Percentiles rank a stretch among this genome's conserved stretches.
Evolutionary conservation across 2,113 vertebrate species (phyloP).

Genomic region (Trinectes maculatus): DNA sequence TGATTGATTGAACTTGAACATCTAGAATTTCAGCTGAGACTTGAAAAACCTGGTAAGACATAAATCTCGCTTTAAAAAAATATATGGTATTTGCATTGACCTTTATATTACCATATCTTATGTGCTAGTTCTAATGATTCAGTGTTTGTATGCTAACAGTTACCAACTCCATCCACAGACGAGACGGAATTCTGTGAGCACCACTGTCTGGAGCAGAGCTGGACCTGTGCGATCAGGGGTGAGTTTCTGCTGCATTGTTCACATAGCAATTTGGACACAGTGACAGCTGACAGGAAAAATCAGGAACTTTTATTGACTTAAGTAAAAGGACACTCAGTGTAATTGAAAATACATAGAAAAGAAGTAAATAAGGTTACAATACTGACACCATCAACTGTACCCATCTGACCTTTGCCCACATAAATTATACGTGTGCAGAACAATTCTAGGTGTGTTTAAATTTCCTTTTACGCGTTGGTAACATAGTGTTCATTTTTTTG

Average conservation of each 20-base stretch:
- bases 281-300: conserved; percentile 39
- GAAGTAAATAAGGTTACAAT: conserved; percentile 60
- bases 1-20: too few relatives aligned
- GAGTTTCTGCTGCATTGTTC: not conserved
- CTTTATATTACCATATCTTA: too few relatives aligned
- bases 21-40: too few relatives aligned
- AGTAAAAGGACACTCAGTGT: conserved; percentile 63
- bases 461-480: not conserved
- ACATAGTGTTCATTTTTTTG: not conserved
- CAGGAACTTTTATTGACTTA: conserved; percentile 78
- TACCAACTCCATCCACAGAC: too few relatives aligned
- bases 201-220: not conserved
- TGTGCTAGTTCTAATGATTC: too few relatives aligned
- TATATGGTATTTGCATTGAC: too few relatives aligned
- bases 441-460: not conserved
- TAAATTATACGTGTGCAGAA: not conserved
- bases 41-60: too few relatives aligned
- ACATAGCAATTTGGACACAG: conserved; percentile 13
- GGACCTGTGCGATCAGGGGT: not conserved
- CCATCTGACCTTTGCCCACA: conserved; percentile 1
- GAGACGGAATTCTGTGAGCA: too few relatives aligned
- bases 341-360: conserved; percentile 63
- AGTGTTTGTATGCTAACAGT: too few relatives aligned
- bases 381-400: conserved; percentile 54
- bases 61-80: too few relatives aligned